Conservation (phyloP, 2,888 invertebrate genomes). For the Mythimna loreyi region DNA sequence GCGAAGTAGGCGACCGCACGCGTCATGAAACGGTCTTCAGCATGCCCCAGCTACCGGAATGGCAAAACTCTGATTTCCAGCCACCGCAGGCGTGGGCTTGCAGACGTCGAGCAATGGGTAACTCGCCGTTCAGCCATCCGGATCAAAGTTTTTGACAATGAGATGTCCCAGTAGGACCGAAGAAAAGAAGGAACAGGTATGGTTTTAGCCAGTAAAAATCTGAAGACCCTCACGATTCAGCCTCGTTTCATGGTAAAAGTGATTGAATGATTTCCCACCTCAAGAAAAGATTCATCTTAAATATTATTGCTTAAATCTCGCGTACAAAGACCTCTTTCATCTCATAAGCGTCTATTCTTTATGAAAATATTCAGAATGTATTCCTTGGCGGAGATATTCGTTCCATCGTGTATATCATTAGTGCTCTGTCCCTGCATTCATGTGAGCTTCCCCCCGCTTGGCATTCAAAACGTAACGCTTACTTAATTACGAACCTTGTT, state of each 20-base stretch:
- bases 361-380: slow-evolving; percentile 38
- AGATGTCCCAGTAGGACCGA: too few relatives aligned
- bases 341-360: slow-evolving; percentile 22
- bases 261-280: too few relatives aligned
- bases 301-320: slow-evolving; percentile 2
- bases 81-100: too few relatives aligned
- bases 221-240: background rate
- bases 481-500: slow-evolving; percentile 32
- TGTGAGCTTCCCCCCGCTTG: slow-evolving; percentile 14
- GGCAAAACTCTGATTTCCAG: too few relatives aligned
- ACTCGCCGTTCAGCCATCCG: too few relatives aligned
- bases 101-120: too few relatives aligned
- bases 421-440: slow-evolving; percentile 19
- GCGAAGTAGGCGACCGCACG: too few relatives aligned
- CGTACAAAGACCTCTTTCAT: slow-evolving; percentile 28
- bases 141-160: too few relatives aligned
- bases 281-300: background rate
- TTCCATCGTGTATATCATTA: slow-evolving; percentile 36
- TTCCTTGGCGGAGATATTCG: slow-evolving; percentile 16
- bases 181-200: background rate
- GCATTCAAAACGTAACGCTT: slow-evolving; percentile 27
- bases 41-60: too few relatives aligned
- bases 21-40: too few relatives aligned
- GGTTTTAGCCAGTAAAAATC: background rate
- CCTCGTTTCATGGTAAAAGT: background rate